These are phyloP conservation scores for Leptopilina clavipes DNA, from an alignment of 1,140 invertebrate genomes.

Conservation along the genomic window DNA sequence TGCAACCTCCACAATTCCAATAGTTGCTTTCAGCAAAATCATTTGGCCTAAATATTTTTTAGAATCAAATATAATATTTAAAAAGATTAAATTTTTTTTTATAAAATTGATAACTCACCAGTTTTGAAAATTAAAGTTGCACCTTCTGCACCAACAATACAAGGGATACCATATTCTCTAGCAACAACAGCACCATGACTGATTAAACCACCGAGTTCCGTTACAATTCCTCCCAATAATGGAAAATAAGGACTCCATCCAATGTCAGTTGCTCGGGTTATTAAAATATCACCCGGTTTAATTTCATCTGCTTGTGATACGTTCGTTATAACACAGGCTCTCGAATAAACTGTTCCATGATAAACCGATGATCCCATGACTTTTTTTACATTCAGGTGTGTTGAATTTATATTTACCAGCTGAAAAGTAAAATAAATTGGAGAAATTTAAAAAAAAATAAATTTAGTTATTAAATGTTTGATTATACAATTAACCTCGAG, in stretches of 20 bases:
- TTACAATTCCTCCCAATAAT: constrained; percentile 85
- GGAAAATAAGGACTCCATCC: constrained; percentile 93
- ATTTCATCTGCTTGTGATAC: constrained; percentile 72
- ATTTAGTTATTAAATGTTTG: not conserved
- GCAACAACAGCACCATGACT: constrained; percentile 93
- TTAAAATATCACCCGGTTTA: constrained; percentile 83
- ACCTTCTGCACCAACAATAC: constrained; percentile 83
- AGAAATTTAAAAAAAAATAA: not conserved
- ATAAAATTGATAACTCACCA: constrained; percentile 71
- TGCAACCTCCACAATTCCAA: constrained; percentile 42
- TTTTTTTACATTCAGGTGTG: constrained; percentile 55
- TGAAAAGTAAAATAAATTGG: not conserved
- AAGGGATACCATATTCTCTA: constrained; percentile 89
- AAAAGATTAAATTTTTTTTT: not conserved
- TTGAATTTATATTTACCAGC: constrained; percentile 28
- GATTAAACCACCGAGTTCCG: constrained; percentile 89
- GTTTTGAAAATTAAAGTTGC: constrained; percentile 83
- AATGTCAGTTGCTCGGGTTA: constrained; percentile 87
- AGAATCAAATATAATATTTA: constrained; percentile 30
- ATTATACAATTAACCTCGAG: constrained; percentile 47
- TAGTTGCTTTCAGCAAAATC: constrained; percentile 47
- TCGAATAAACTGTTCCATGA: constrained; percentile 79
- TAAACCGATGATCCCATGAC: constrained; percentile 83
- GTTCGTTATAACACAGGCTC: constrained; percentile 81
- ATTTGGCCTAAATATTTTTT: constrained; percentile 50